Percentiles rank a stretch among this genome's conserved stretches.
Conservation (phyloP, 1,140 invertebrate genomes). For the Drosophila eugracilis region DNA sequence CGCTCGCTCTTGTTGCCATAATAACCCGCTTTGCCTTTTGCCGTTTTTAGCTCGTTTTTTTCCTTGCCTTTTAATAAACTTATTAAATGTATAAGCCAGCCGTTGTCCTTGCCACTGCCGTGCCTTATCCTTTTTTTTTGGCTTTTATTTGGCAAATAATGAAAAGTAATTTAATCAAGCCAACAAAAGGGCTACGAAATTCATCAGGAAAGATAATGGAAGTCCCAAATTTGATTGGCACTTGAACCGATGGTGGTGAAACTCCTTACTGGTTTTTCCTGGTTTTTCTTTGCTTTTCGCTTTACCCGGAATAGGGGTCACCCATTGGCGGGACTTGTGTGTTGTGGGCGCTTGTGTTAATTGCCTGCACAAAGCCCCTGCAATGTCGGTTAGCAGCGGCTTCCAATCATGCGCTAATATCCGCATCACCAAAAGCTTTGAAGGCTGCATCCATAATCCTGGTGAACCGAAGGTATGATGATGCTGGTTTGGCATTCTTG, state of each 20-base stretch:
- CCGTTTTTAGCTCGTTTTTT: constrained; percentile 36
- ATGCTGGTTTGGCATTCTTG: constrained; percentile 53
- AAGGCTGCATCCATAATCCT: constrained; percentile 29
- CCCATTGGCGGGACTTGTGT: constrained; percentile 11
- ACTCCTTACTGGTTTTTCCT: not conserved
- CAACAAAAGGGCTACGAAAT: constrained; percentile 67
- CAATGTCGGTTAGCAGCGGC: constrained; percentile 56
- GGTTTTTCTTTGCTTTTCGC: constrained; percentile 10
- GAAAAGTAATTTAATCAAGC: constrained; percentile 84
- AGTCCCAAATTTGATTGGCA: constrained; percentile 66
- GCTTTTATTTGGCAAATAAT: constrained; percentile 79
- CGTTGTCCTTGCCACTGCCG: constrained; percentile 45
- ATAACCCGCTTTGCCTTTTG: constrained; percentile 54
- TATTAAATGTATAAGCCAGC: constrained; percentile 80
- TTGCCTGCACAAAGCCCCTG: constrained; percentile 62
- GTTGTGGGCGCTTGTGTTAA: constrained; percentile 36
- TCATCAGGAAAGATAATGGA: constrained; percentile 47
- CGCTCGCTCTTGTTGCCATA: constrained; percentile 49
- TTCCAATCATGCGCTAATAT: constrained; percentile 78
- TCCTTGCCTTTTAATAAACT: constrained; percentile 74
- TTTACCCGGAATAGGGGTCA: constrained; percentile 2
- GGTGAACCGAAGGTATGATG: constrained; percentile 27
- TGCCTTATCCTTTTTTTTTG: not conserved
- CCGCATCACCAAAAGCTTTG: constrained; percentile 48
- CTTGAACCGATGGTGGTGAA: constrained; percentile 44